Conservation (phyloP, 2,797 vertebrate species). For the Anguilla obscura region DNA sequence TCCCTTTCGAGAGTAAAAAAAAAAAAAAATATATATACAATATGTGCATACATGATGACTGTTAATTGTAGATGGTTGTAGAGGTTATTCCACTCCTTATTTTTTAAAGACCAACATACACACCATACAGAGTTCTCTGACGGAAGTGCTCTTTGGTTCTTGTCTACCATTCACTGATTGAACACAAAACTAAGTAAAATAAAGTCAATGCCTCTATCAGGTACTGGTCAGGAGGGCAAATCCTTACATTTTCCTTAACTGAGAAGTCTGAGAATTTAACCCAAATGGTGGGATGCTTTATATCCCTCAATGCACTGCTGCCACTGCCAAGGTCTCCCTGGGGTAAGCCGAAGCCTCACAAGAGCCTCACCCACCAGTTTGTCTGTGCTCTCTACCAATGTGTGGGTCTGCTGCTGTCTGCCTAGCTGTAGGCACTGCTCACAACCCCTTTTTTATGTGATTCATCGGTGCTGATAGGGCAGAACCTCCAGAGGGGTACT, state of each 20-base stretch:
- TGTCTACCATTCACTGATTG: not conserved
- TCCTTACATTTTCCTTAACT: not conserved
- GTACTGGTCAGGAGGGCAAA: not conserved
- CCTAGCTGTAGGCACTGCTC: not conserved
- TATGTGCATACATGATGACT: not conserved
- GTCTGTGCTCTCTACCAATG: not conserved
- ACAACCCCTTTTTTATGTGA: not conserved
- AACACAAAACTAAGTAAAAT: not conserved
- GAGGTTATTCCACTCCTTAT: not conserved
- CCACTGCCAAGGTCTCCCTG: not conserved
- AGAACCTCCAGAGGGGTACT: not conserved
- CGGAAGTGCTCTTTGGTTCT: not conserved
- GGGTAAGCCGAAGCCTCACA: not conserved
- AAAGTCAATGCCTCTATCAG: not conserved
- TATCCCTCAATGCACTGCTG: not conserved
- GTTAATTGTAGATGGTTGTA: not conserved
- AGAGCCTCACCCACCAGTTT: not conserved
- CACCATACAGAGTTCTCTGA: slow-evolving; percentile 7
- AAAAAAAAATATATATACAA: not conserved
- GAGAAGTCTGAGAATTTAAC: not conserved
- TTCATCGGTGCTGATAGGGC: not conserved
- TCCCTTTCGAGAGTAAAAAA: not conserved
- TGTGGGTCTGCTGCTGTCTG: not conserved
- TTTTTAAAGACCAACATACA: not conserved
- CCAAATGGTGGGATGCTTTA: not conserved